Conservation (phyloP, 1,140 invertebrate genomes). For the Zelostemma sp. region DNA sequence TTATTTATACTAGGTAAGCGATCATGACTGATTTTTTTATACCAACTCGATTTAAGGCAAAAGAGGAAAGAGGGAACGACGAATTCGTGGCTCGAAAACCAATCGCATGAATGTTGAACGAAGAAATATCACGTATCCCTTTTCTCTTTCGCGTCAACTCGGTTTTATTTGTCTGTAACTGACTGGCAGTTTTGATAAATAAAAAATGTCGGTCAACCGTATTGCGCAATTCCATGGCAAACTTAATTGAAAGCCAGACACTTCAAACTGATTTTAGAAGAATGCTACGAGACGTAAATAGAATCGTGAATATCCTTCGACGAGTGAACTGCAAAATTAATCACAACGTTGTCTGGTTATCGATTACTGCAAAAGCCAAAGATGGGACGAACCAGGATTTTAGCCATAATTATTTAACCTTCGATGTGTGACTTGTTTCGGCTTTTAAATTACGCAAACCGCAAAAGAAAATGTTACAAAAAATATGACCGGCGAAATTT, state of each 20-base stretch:
- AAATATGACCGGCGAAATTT: constrained; percentile 33
- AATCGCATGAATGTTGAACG: not conserved
- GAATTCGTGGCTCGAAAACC: too few relatives aligned
- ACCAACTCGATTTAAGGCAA: not conserved
- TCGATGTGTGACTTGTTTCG: constrained; percentile 25
- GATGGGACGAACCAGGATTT: constrained; percentile 56
- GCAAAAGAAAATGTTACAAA: constrained; percentile 29
- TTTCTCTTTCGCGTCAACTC: constrained; percentile 1
- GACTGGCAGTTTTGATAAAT: not conserved
- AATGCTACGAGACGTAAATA: not conserved
- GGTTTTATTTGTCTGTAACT: not conserved
- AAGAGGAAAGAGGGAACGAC: not conserved
- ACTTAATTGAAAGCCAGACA: not conserved
- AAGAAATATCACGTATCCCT: too few relatives aligned
- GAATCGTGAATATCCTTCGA: too few relatives aligned
- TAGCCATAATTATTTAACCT: constrained; percentile 47
- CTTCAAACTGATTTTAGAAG: too few relatives aligned
- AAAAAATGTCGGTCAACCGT: not conserved
- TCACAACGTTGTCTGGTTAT: constrained; percentile 29
- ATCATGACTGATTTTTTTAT: constrained; percentile 9
- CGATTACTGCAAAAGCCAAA: constrained; percentile 56
- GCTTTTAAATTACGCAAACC: constrained; percentile 12
- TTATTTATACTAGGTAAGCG: constrained; percentile 28
- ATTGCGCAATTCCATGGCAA: not conserved
- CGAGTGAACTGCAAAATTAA: too few relatives aligned